Percentiles rank a stretch among this genome's conserved stretches.
Conservation (phyloP, 2,797 vertebrate genomes). For the Cynodonichthys magdalenae region DNA sequence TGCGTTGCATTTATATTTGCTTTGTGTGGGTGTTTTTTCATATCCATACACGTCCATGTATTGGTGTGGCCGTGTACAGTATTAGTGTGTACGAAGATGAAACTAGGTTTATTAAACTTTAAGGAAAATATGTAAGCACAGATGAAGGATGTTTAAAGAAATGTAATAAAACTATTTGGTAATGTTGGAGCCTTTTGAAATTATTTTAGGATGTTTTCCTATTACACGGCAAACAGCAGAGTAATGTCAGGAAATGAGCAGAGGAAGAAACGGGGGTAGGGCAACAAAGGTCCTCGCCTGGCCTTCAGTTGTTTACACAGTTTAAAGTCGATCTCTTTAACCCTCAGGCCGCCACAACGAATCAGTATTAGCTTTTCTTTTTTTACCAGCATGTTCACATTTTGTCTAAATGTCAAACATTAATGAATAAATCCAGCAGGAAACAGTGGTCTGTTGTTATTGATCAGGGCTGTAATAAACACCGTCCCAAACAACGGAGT, state of each 20-base stretch:
- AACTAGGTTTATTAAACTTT: too few species aligned
- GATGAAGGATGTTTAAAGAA: too few species aligned
- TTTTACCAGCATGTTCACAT: constrained; percentile 4
- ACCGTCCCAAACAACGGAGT: constrained; percentile 56
- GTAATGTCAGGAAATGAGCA: constrained; percentile 28
- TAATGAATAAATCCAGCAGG: not conserved
- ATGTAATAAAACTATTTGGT: too few species aligned
- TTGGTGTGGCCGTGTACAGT: not conserved
- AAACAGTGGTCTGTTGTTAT: constrained; percentile 2
- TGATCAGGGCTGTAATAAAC: constrained; percentile 19
- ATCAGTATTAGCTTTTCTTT: not conserved
- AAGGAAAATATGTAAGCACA: too few species aligned
- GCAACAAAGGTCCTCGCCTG: constrained; percentile 7
- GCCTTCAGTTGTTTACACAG: not conserved
- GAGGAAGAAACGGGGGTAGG: constrained; percentile 7
- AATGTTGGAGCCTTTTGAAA: not conserved
- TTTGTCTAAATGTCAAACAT: constrained; percentile 38
- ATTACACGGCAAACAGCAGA: constrained; percentile 13
- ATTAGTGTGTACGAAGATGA: too few species aligned
- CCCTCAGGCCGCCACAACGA: constrained; percentile 6
- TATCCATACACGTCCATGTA: not conserved
- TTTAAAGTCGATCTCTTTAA: constrained; percentile 14
- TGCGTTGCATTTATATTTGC: constrained; percentile 24
- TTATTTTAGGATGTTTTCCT: not conserved
- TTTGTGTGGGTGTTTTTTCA: constrained; percentile 12